Conservation (phyloP, 2,888 invertebrate species). For the Harpalus rufipes region DNA sequence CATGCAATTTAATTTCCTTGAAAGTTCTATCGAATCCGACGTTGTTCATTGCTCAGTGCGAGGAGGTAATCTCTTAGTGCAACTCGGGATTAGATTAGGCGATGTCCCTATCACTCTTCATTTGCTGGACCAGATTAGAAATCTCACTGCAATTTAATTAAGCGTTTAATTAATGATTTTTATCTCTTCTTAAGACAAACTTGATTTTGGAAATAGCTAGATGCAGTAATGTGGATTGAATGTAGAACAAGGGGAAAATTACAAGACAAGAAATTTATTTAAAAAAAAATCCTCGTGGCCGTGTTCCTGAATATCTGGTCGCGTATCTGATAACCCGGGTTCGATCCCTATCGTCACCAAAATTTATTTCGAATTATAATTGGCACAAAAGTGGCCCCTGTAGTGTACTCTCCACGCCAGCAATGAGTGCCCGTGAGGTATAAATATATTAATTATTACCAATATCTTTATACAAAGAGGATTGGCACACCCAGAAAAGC, state of each 20-base stretch:
- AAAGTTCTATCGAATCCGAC: neutral
- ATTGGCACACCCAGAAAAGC: too few relatives aligned
- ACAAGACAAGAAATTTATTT: too few relatives aligned
- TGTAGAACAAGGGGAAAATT: neutral
- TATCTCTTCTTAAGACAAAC: conserved; percentile 24
- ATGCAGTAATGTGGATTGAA: neutral
- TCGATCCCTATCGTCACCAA: too few relatives aligned
- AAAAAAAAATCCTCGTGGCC: too few relatives aligned
- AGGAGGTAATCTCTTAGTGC: conserved; percentile 39
- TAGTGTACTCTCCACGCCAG: too few relatives aligned
- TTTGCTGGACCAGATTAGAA: conserved; percentile 29
- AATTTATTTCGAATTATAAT: too few relatives aligned
- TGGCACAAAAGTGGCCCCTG: too few relatives aligned
- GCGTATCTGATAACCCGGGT: too few relatives aligned
- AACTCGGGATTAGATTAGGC: conserved; percentile 23
- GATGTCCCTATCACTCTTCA: conserved; percentile 22
- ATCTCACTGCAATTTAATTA: conserved; percentile 10
- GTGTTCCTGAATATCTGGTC: too few relatives aligned
- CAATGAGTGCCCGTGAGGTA: too few relatives aligned
- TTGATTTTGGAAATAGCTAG: neutral
- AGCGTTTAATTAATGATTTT: conserved; percentile 27
- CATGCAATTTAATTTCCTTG: conserved; percentile 29
- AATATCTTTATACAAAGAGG: too few relatives aligned
- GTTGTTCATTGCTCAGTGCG: neutral
- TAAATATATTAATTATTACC: too few relatives aligned